Evolutionary conservation across 2,888 invertebrate species (phyloP).

Genomic region (Eubasilissa splendida): DNA sequence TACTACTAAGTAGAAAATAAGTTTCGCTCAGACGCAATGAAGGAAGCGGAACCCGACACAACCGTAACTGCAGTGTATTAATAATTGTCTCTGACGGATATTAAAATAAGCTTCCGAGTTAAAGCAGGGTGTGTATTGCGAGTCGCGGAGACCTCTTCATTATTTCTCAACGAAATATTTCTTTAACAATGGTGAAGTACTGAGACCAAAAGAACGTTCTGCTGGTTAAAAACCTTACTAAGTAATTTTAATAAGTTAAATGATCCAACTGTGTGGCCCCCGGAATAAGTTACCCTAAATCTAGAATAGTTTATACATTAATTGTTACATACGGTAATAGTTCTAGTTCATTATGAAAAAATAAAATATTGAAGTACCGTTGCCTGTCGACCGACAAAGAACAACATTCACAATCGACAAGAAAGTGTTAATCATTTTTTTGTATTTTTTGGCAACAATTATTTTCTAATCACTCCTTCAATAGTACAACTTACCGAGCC

Average conservation of each 20-base stretch:
- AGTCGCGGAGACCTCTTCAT: too few species aligned
- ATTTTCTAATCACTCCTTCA: conserved; percentile 48
- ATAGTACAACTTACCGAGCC: conserved; percentile 30
- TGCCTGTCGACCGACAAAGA: conserved; percentile 55
- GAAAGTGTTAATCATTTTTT: conserved; percentile 51
- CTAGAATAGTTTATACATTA: conserved; percentile 45
- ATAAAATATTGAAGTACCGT: conserved; percentile 58
- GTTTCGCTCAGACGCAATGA: too few species aligned
- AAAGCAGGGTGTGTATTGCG: too few species aligned
- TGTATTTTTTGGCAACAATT: conserved; percentile 70
- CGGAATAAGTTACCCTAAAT: conserved; percentile 52
- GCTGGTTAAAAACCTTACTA: conserved; percentile 41
- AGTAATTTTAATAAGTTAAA: conserved; percentile 43
- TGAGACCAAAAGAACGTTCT: too few species aligned
- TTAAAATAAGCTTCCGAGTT: too few species aligned
- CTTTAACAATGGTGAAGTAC: too few species aligned
- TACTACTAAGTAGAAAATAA: too few species aligned
- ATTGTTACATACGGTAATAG: conserved; percentile 53
- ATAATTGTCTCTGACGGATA: too few species aligned
- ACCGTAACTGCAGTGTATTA: too few species aligned
- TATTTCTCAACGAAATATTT: too few species aligned
- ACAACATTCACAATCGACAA: conserved; percentile 57
- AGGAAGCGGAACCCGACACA: too few species aligned
- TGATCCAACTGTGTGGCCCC: conserved; percentile 57
- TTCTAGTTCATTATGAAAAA: conserved; percentile 56